Evolutionary conservation across 2,888 invertebrate genomes (phyloP), one percentile per base, ranked within the genome.

Genomic region (Mechanitis messenoides): DNA sequence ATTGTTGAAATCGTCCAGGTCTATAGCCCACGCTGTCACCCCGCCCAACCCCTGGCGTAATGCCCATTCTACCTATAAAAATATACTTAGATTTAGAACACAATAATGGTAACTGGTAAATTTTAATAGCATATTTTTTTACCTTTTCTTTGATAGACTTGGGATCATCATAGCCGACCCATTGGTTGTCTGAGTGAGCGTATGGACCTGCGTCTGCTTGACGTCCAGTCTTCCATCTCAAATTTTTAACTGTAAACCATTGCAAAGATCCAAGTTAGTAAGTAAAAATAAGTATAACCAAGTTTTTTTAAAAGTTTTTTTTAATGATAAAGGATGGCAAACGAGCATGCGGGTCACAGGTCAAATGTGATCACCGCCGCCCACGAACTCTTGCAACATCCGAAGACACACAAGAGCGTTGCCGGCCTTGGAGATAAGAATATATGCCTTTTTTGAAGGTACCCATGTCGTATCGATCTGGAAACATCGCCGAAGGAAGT

Each of bases 81-180:
- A n/a, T 57, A n/a, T 7, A 45, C 1, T 55, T 50, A 2, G 7
- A 57, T 20, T 7, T 46, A 35, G 6, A 11, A 38, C 46, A 9
- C 9, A 28, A 4, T 53, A 53, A 57, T 28, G n/a, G 2, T 53
- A 11, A 47, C 9, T 0, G 7, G 33, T 33, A 33, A 33, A 7
- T 33, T 11, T 31, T 45, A 61, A 12, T 9, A 53, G 7, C 5
- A 42, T 38, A 60, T 7, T 11, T 55, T 45, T 47, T n/a, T 67
- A 94, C 95, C 85, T 96, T 96, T 69, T 92, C 92, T 64, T 91
- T 92, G 20, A 97, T 92, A 12, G 96, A 96, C 63, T 92, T 92
- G 0, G 92, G 88, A 81, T 97, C 95, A 76, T 98, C 98, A 75
- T 93, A 98, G 53, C 97, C 95, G 46, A 97, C 96, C 96, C 97